Evolutionary conservation across 1,140 invertebrate species (phyloP), one percentile per base, ranked within the genome.

Genomic region (Microplitis mediator): DNA sequence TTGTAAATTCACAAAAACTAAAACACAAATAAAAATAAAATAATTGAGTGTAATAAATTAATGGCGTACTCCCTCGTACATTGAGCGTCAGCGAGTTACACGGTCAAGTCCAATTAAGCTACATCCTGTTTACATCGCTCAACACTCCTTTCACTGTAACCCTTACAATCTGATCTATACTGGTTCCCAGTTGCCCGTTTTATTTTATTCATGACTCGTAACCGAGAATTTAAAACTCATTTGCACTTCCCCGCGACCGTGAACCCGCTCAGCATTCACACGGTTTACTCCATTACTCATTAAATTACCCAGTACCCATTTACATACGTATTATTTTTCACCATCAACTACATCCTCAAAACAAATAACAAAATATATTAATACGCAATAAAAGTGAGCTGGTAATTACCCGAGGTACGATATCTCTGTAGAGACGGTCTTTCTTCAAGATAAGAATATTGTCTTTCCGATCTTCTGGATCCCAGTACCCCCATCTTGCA

Each of bases 401-500:
- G 23, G 23, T 65, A 79, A 78, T 86, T 79, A 90, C 89, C 77
- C 89, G 78, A 52, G 86, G 86, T 54, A 87, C 65, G 54, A 91
- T 84, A 67, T 89, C 85, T 39, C 86, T 86, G 72, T 89, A 89
- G 1, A 91, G 54, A 4, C 80, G 83, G 74, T 90, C 90, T 16
- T 84, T 83, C 68, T 86, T 92, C 5, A 96, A 83, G n/a, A 95
- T 85, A 11, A 97, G 85, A 78, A 92, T 91, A 79, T 95, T 96
- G 76, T 95, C 90, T 82, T 93, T 94, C 14, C 94, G 88, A 82
- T 95, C 93, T 3, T 89, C 88, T 61, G 94, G 91, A 56, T 94
- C 92, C 95, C 95, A 97, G 74, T 93, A 93, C 0, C 93, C 91
- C 95, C 95, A 97, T 54, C 91, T 89, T 4, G 91, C 86, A 0